A percentile compares a stretch with the other conserved stretches of the same genome.
phyloP scores from a whole-genome alignment of 2,113 vertebrate genomes.

The Lophius piscatorius region DNA sequence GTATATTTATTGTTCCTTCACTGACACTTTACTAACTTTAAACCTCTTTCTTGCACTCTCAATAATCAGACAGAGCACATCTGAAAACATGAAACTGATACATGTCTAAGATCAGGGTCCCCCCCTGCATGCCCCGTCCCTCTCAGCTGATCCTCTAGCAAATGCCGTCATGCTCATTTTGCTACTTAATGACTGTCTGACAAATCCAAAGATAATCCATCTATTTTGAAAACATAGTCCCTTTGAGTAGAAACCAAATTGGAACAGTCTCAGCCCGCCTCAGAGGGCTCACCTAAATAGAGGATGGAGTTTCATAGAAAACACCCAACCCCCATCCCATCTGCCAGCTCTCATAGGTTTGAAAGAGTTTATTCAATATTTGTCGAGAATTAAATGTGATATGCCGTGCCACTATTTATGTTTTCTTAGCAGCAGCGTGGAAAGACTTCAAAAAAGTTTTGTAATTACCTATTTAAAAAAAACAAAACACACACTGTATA shows the following conservation, averaged over 20 bases:
- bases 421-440: conserved; percentile 4
- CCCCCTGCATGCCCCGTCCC: neutral
- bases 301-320: conserved; percentile 59
- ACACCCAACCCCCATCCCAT: conserved; percentile 22
- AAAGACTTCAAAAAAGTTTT: conserved; percentile 19
- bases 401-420: conserved; percentile 9
- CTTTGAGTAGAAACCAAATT: conserved; percentile 48
- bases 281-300: conserved; percentile 54
- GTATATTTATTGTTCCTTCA: conserved; percentile 1
- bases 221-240: conserved; percentile 73
- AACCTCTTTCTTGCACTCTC: conserved; percentile 27
- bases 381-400: conserved; percentile 40
- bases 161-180: conserved; percentile 60
- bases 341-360: conserved; percentile 31
- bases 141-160: conserved; percentile 60
- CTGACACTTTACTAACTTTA: conserved; percentile 34
- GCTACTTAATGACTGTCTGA: conserved; percentile 75
- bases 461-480: conserved; percentile 9
- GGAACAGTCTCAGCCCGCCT: conserved; percentile 34
- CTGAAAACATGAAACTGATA: conserved; percentile 66
- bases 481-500: neutral
- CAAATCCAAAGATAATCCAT: conserved; percentile 77
- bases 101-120: conserved; percentile 57
- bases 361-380: conserved; percentile 38
- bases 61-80: conserved; percentile 45